These are phyloP conservation scores for Atta colombica DNA, from an alignment of 1,140 invertebrate species.

Conservation along the genomic window DNA sequence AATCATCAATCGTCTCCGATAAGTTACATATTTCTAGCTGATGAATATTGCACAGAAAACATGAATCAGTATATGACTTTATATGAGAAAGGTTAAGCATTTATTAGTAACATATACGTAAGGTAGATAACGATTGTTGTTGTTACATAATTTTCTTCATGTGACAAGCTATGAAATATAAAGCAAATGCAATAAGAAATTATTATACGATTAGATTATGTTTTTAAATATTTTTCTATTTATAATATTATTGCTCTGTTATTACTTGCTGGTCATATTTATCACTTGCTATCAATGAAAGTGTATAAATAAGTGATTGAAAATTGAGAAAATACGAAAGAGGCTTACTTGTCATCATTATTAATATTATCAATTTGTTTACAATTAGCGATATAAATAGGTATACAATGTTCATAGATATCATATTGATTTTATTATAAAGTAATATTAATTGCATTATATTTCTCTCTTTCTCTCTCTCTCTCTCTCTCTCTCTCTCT, in stretches of 20 bases:
- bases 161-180: not conserved
- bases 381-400: not conserved
- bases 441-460: not conserved
- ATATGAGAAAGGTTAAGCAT: not conserved
- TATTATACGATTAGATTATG: not conserved
- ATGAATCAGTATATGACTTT: no score
- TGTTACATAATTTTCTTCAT: not conserved
- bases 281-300: conserved; percentile 3
- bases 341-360: not conserved
- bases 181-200: not conserved
- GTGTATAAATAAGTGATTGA: not conserved
- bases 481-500: no score
- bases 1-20: conserved; percentile 30
- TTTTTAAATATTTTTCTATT: conserved; percentile 29
- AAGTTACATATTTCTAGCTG: conserved; percentile 18
- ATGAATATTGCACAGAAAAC: not conserved
- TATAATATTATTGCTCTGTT: not conserved
- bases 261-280: not conserved
- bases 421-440: not conserved
- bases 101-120: not conserved
- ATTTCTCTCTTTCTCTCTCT: not conserved
- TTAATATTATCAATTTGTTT: not conserved
- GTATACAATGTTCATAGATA: not conserved
- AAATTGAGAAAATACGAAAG: not conserved
- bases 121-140: conserved; percentile 9